Conservation (phyloP, 2,888 invertebrate species). For the Anthoptus insignis region DNA sequence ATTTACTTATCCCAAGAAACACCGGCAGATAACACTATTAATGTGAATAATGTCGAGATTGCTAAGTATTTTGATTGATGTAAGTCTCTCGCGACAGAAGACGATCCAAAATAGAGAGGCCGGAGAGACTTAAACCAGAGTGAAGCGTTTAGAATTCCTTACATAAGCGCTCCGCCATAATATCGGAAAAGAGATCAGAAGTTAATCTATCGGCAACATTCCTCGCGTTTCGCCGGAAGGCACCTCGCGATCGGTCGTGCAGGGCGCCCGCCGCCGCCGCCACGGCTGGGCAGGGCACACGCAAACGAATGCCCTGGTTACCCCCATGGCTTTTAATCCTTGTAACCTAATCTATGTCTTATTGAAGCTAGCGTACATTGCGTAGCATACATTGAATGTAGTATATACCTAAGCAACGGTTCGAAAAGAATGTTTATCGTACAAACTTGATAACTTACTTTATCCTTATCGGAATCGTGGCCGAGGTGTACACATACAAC, state of each 20-base stretch:
- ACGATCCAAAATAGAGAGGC: slow-evolving; percentile 57
- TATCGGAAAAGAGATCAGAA: slow-evolving; percentile 87
- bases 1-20: background rate
- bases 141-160: slow-evolving; percentile 84
- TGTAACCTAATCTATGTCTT: slow-evolving; percentile 72
- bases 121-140: slow-evolving; percentile 77
- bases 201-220: slow-evolving; percentile 87
- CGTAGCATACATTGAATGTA: too few relatives aligned
- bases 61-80: background rate
- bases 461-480: too few relatives aligned
- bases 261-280: slow-evolving; percentile 48
- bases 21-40: background rate
- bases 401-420: too few relatives aligned
- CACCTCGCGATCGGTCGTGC: slow-evolving; percentile 64
- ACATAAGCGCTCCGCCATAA: slow-evolving; percentile 82
- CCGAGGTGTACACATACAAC: too few relatives aligned
- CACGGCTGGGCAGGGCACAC: slow-evolving; percentile 55
- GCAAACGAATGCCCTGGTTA: slow-evolving; percentile 65
- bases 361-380: slow-evolving; percentile 60
- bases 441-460: too few relatives aligned
- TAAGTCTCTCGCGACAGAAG: background rate
- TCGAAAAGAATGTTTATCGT: too few relatives aligned
- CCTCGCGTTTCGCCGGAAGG: slow-evolving; percentile 85
- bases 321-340: background rate
- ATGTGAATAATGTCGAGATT: slow-evolving; percentile 2